A percentile compares a stretch with the other conserved stretches of the same genome.
phyloP scores from a whole-genome alignment of 2,888 invertebrate species.

The Pseudococcus viburni region DNA sequence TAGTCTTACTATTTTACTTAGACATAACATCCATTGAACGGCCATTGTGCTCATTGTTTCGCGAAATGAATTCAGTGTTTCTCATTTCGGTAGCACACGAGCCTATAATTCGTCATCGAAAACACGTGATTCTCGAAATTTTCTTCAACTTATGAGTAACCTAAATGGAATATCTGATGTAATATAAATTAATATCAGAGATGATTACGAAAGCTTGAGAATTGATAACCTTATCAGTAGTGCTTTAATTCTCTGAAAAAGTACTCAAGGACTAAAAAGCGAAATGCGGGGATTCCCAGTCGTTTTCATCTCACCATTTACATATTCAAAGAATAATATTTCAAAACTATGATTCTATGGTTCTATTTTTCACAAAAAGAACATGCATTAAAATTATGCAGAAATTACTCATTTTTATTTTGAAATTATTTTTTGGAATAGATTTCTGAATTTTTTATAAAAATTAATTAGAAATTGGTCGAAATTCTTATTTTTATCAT shows the following conservation, averaged over 20 bases:
- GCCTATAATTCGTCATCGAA: background rate
- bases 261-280: too few species aligned
- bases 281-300: too few species aligned
- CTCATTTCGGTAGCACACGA: background rate
- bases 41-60: constrained; percentile 48
- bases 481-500: too few species aligned
- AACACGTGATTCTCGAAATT: constrained; percentile 9
- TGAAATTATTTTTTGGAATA: too few species aligned
- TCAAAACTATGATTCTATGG: too few species aligned
- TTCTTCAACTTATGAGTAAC: background rate
- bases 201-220: background rate
- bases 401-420: too few species aligned
- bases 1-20: background rate
- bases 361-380: too few species aligned
- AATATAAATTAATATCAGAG: background rate
- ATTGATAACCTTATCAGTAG: background rate
- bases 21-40: constrained; percentile 46
- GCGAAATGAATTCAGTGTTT: constrained; percentile 53
- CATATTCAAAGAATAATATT: too few species aligned
- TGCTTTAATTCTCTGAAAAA: background rate
- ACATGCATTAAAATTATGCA: too few species aligned
- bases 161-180: background rate
- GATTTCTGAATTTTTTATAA: too few species aligned
- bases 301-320: too few species aligned
- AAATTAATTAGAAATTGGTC: too few species aligned